Base-by-base conservation (phyloP, 2,888 invertebrate species). In the Tipula confusa region DNA sequence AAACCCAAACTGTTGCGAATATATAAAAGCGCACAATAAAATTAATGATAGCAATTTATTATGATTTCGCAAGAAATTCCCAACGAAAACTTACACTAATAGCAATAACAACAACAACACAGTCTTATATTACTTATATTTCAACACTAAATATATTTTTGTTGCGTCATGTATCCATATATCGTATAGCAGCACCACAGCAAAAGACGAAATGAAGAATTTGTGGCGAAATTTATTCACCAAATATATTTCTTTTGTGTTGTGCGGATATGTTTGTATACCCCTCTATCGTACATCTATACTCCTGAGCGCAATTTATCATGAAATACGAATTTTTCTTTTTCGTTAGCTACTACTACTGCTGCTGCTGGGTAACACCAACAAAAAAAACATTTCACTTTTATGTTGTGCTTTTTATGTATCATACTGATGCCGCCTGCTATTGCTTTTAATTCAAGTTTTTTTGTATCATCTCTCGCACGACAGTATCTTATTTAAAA, bases 71-170 rank as follows among this genome's bases (percentile, higher is more conserved):
- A 64, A 64, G 64, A 64, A 64, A 64, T 64, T 64, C 64, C 64
- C 18, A 64, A 24, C 64, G 24, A 64, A 64, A 64, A 64, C 64
- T 64, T 9, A 24, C 64, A 64, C 18, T 24, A 64, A 24, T 9
- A 9, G 13, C 38, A 31, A 31, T 7, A 64, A 64, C 64, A 64
- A 24, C 24, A 9, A 38, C 38, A 31, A 31, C 31, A 31, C 3
- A 31, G 7, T 31, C 31, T 64, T 24, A 24, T 64, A 64, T 64
- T 64, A 24, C 64, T 64, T 64, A 64, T 64, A 64, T 64, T 64
- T 64, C 64, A 64, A 64, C 64, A 64, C 64, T 24, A 64, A 64
- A 64, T 64, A n/a, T n/a, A 64, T 64, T 64, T 64, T 64, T 64
- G 64, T 64, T 24, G 24, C 64, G 64, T 64, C 64, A 64, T 64